phyloP scores from a whole-genome alignment of 2,888 invertebrate species.

The Crepidodera aurea region DNA sequence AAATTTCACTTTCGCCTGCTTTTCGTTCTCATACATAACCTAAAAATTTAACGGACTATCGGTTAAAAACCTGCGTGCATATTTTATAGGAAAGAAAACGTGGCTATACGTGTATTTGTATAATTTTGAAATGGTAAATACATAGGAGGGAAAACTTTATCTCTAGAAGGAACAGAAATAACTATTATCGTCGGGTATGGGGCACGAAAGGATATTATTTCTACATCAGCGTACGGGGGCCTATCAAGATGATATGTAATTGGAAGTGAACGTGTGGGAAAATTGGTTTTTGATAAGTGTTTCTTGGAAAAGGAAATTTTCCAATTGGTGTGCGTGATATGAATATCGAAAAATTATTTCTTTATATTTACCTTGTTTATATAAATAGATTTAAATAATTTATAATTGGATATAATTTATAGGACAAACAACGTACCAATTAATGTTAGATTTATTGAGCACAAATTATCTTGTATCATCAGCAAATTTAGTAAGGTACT shows the following conservation, averaged over 20 bases:
- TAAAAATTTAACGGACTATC: too few relatives aligned
- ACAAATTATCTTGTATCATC: too few relatives aligned
- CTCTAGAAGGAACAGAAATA: conserved; percentile 48
- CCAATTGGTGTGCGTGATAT: background rate
- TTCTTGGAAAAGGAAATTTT: conserved; percentile 20
- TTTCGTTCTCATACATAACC: too few relatives aligned
- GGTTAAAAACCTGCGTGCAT: conserved; percentile 59
- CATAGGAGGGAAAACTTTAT: conserved; percentile 52
- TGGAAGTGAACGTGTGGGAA: conserved; percentile 22
- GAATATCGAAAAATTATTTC: background rate
- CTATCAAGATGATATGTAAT: conserved; percentile 32
- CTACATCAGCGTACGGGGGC: conserved; percentile 30
- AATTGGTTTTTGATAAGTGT: conserved; percentile 26
- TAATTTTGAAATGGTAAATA: conserved; percentile 57
- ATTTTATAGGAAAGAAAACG: conserved; percentile 47
- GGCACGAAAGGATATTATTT: conserved; percentile 39
- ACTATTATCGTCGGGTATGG: conserved; percentile 34
- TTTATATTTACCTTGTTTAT: too few relatives aligned
- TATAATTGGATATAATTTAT: too few relatives aligned
- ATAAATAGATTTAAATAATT: too few relatives aligned
- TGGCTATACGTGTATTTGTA: conserved; percentile 53
- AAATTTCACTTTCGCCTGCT: too few relatives aligned
- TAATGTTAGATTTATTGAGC: too few relatives aligned
- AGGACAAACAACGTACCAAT: too few relatives aligned
- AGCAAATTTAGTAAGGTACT: too few relatives aligned